Percentiles rank a stretch among this genome's conserved stretches.
Conservation (phyloP, 2,113 vertebrate species). For the Brienomyrus longianalis region DNA sequence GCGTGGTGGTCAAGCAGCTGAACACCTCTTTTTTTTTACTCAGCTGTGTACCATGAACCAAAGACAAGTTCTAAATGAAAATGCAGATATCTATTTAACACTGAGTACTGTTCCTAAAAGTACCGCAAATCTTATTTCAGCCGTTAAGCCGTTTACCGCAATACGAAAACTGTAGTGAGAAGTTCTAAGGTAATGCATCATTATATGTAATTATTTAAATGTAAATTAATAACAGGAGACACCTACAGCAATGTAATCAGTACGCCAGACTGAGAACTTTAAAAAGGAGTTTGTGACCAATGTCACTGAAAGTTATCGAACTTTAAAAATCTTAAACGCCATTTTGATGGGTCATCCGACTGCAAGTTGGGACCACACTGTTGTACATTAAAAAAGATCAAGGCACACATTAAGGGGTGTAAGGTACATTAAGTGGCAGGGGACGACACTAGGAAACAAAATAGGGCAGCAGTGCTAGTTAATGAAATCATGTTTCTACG, state of each 20-base stretch:
- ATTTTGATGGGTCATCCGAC: background rate
- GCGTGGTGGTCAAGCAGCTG: background rate
- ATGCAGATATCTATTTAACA: background rate
- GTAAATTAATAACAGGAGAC: background rate
- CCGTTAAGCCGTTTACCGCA: background rate
- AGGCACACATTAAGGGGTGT: background rate
- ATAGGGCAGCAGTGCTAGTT: background rate
- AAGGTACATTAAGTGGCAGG: background rate
- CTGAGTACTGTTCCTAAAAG: background rate
- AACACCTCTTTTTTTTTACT: background rate
- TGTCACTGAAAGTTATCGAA: background rate
- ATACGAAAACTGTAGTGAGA: background rate
- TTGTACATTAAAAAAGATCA: background rate
- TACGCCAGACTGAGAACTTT: background rate
- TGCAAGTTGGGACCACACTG: background rate
- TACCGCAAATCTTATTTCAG: background rate
- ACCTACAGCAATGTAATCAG: background rate
- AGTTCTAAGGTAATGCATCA: background rate
- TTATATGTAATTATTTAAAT: background rate
- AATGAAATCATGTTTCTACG: background rate
- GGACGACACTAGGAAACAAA: background rate
- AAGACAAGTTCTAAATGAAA: background rate
- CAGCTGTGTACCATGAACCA: background rate
- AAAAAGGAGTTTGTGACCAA: background rate
- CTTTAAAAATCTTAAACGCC: background rate